These are phyloP conservation scores for Diplolepis rosae DNA, from an alignment of 2,888 invertebrate species.

Conservation along the genomic window DNA sequence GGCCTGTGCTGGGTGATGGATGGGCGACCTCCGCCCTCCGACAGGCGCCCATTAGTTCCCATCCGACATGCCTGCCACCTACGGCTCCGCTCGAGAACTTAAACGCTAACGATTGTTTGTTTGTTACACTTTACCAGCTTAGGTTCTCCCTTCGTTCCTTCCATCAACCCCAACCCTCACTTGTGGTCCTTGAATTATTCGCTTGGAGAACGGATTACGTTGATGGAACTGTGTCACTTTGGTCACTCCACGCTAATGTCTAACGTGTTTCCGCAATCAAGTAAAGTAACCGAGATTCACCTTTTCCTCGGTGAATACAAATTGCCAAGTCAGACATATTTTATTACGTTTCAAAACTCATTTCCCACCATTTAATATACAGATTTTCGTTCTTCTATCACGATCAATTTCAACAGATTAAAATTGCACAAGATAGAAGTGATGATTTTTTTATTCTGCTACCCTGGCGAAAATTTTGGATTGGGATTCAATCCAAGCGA, in stretches of 20 bases:
- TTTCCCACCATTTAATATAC: too few relatives aligned
- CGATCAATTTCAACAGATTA: too few relatives aligned
- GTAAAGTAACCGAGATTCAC: too few relatives aligned
- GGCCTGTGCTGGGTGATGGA: constrained; percentile 55
- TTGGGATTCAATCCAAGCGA: too few relatives aligned
- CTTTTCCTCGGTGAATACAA: too few relatives aligned
- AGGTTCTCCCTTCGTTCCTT: constrained; percentile 33
- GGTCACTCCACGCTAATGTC: neutral
- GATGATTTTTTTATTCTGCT: too few relatives aligned
- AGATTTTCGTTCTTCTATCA: too few relatives aligned
- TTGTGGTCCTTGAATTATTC: neutral
- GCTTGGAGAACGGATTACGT: neutral
- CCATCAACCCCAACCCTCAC: constrained; percentile 36
- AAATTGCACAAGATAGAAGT: too few relatives aligned
- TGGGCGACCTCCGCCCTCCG: constrained; percentile 58
- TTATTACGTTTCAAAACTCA: too few relatives aligned
- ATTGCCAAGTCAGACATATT: too few relatives aligned
- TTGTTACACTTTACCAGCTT: constrained; percentile 41
- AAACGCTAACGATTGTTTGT: constrained; percentile 52
- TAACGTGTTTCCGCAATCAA: neutral
- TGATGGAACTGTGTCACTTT: neutral
- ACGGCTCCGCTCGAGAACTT: constrained; percentile 31
- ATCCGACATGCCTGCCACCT: constrained; percentile 52
- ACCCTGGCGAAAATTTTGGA: too few relatives aligned
- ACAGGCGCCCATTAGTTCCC: constrained; percentile 58